Evolutionary conservation across 2,113 vertebrate genomes (phyloP).

Genomic region (Fukomys damarensis): DNA sequence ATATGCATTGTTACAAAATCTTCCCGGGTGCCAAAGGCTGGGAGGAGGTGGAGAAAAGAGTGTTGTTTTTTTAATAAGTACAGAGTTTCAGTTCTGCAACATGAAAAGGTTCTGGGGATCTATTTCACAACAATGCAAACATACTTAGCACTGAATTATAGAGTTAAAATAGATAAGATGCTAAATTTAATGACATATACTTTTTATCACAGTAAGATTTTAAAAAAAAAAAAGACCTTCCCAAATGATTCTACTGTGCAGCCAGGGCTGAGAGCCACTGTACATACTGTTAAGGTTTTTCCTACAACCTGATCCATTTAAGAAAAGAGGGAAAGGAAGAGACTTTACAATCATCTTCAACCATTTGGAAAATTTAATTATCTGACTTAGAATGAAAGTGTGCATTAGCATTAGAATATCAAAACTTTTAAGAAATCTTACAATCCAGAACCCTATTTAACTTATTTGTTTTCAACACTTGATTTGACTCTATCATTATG

Average conservation of each 20-base stretch:
- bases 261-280: background rate
- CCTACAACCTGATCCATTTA: background rate
- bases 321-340: background rate
- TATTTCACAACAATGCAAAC: background rate
- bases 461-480: constrained; percentile 2
- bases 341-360: background rate
- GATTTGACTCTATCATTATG: background rate
- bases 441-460: background rate
- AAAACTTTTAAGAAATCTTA: constrained; percentile 18
- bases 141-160: background rate
- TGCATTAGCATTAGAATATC: background rate
- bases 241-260: background rate
- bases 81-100: background rate
- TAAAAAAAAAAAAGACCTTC: background rate
- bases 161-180: background rate
- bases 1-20: background rate
- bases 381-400: background rate
- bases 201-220: background rate
- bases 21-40: background rate
- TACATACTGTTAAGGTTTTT: background rate
- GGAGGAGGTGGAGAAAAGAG: fast-evolving
- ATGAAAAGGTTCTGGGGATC: background rate
- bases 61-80: background rate
- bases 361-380: constrained; percentile 12
- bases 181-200: background rate